A percentile compares a stretch with the other conserved stretches of the same genome.
phyloP scores from a whole-genome alignment of 1,140 invertebrate species.

The Eupeodes corollae region DNA sequence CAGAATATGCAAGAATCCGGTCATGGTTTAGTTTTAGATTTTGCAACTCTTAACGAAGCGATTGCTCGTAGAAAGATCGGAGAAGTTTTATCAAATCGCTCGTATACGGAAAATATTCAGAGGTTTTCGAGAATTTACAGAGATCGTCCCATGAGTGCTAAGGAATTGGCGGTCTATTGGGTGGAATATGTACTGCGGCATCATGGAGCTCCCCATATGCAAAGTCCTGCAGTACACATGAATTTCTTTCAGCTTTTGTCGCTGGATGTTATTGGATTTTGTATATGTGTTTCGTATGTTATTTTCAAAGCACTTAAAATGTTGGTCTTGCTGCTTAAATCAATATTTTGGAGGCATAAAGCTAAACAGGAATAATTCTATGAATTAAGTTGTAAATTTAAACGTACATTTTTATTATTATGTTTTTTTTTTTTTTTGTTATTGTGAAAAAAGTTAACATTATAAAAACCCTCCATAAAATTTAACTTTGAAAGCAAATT shows the following conservation, averaged over 20 bases:
- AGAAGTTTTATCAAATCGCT: slow-evolving; percentile 22
- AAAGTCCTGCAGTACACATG: slow-evolving; percentile 31
- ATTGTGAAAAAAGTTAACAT: too few species aligned
- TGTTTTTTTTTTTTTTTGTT: too few species aligned
- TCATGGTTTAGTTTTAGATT: slow-evolving; percentile 37
- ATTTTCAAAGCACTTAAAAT: too few species aligned
- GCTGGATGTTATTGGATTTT: too few species aligned
- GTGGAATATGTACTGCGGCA: slow-evolving; percentile 18
- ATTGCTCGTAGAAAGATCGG: slow-evolving; percentile 17
- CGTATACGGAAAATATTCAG: slow-evolving; percentile 18
- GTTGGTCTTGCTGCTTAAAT: too few species aligned
- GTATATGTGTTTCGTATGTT: too few species aligned
- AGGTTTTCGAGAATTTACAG: slow-evolving; percentile 25
- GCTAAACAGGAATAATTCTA: too few species aligned
- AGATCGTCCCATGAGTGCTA: slow-evolving; percentile 25
- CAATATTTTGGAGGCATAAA: too few species aligned
- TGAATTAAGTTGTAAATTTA: too few species aligned
- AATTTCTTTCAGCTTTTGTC: background rate
- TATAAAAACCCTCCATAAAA: too few species aligned
- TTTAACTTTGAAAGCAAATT: too few species aligned
- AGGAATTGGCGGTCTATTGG: slow-evolving; percentile 27
- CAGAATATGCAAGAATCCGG: slow-evolving; percentile 38
- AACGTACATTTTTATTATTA: too few species aligned
- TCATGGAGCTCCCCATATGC: slow-evolving; percentile 31
- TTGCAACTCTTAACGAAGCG: slow-evolving; percentile 30